Conservation (phyloP, 2,797 vertebrate genomes). For the Chaetodon trifasciatus region DNA sequence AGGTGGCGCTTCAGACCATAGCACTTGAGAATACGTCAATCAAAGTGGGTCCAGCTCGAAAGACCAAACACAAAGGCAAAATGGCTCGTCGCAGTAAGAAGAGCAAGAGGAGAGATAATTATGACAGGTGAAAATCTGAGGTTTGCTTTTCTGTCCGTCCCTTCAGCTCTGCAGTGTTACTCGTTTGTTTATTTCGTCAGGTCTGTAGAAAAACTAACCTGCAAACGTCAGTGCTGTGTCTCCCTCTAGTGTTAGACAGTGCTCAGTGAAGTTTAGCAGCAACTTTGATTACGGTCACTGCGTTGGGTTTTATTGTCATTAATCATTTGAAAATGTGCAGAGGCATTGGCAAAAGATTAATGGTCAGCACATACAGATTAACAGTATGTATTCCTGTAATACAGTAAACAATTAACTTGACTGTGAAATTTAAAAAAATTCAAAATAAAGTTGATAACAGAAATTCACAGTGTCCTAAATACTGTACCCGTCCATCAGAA, state of each 20-base stretch:
- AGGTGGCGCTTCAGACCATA: slow-evolving; percentile 92
- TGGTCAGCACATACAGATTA: too few relatives aligned
- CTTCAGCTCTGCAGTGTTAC: slow-evolving; percentile 24
- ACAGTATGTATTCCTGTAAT: too few relatives aligned
- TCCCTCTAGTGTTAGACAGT: slow-evolving; percentile 46
- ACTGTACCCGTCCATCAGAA: background rate
- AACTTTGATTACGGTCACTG: background rate
- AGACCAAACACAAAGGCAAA: slow-evolving; percentile 92
- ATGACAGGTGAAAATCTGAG: slow-evolving; percentile 89
- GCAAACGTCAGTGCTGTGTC: slow-evolving; percentile 7
- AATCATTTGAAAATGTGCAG: too few relatives aligned
- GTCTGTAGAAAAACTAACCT: background rate
- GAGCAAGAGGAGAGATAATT: slow-evolving; percentile 91
- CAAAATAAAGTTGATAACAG: too few relatives aligned
- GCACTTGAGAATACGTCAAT: slow-evolving; percentile 97
- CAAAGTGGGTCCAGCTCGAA: slow-evolving; percentile 94
- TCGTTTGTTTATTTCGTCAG: slow-evolving; percentile 15
- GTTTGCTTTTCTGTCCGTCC: background rate
- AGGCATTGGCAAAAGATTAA: too few relatives aligned
- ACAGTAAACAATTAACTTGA: too few relatives aligned
- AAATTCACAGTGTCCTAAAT: background rate
- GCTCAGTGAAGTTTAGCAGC: background rate
- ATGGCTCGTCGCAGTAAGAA: slow-evolving; percentile 95
- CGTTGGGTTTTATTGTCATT: too few relatives aligned
- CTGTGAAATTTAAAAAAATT: too few relatives aligned